Evolutionary conservation across 2,113 vertebrate species (phyloP), one percentile per base, ranked within the genome.

Genomic region (Hippocampus abdominalis): DNA sequence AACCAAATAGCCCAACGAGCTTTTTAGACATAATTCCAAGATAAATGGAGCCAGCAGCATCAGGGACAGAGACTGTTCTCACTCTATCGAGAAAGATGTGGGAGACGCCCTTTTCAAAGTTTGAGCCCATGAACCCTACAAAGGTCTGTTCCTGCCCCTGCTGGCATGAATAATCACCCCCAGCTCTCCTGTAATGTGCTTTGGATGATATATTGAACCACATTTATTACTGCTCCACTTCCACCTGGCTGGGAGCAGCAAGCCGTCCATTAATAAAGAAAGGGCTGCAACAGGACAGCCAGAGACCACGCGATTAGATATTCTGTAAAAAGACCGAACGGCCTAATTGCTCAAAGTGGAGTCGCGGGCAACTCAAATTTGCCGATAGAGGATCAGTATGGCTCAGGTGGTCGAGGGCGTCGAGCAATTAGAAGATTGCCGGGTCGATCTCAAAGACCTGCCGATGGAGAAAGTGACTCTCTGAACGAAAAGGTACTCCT

Each of bases 151-250:
- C 86, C 73, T 87, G 84, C 84, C 88, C 82, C 88, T 82, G 85
- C 89, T 81, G 81, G 81, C 85, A 89, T 91, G 89, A 93, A 89
- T 92, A 86, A 90, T 91, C 86, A 86, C 85, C 84, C 89, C 83
- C 77, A 80, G 84, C 86, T 87, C 72, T 80, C 81, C 81, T 84
- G 84, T 88, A 91, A 90, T 86, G 85, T 88, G 85, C 87, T 84
- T 77, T 59, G 60, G 86, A 91, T 92, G 90, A 91, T 89, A 81
- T 89, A 90, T 90, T 80, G 85, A 80, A 76, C 84, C 88, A 84
- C 90, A 89, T 92, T 90, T 92, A 90, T 91, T 90, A 91, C 87
- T 79, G 87, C 82, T 87, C 78, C 9, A 84, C 87, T 88, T 84
- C 86, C 88, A 91, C 88, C 90, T 90, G 85, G 89, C 87, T 85